A percentile compares a stretch with the other conserved stretches of the same genome.
Evolutionary conservation across 2,797 vertebrate genomes (phyloP).

Genomic region (Alca torda): DNA sequence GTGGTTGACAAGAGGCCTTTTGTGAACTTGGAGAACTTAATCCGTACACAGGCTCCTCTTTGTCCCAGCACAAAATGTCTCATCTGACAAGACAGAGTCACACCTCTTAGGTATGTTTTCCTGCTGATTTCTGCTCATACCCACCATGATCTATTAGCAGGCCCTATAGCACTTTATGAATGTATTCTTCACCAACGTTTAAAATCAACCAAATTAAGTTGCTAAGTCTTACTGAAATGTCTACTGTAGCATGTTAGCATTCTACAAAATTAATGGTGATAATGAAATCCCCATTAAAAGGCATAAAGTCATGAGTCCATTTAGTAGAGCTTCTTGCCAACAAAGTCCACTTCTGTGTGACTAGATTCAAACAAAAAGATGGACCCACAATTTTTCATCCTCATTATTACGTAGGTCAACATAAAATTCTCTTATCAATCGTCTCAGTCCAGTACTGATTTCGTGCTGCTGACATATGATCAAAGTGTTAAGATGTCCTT

Average conservation of each 20-base stretch:
- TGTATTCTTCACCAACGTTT: background rate
- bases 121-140: background rate
- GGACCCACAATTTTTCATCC: background rate
- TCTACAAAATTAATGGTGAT: background rate
- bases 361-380: background rate
- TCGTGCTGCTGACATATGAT: background rate
- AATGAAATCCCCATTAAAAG: background rate
- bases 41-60: slow-evolving; percentile 58
- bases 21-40: slow-evolving; percentile 76
- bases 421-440: background rate
- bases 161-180: background rate
- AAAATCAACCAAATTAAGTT: background rate
- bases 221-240: background rate
- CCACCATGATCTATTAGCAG: background rate
- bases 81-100: slow-evolving; percentile 38
- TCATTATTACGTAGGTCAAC: background rate
- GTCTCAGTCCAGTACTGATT: background rate
- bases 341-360: background rate
- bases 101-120: slow-evolving; percentile 61
- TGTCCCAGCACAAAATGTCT: slow-evolving; percentile 57
- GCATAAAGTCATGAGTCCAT: background rate
- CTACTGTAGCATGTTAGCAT: background rate
- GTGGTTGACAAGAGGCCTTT: slow-evolving; percentile 63
- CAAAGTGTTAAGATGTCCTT: background rate
- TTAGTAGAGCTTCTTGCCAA: background rate